These are phyloP conservation scores for Hyles vespertilio DNA, from an alignment of 1,140 invertebrate genomes.

Conservation along the genomic window DNA sequence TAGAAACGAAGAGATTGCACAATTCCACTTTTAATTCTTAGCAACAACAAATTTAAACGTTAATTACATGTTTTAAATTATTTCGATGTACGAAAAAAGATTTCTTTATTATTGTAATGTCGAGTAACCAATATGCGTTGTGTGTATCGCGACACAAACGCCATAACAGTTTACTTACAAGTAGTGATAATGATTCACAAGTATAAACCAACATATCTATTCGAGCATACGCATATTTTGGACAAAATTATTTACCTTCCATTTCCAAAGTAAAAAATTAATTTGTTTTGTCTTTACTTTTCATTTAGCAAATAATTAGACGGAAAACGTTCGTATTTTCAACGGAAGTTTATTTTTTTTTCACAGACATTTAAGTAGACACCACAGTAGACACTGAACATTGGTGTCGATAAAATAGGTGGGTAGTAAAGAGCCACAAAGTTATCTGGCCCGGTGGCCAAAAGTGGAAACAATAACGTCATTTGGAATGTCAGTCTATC, in stretches of 20 bases:
- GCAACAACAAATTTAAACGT: conserved; percentile 24
- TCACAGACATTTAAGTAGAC: too few relatives aligned
- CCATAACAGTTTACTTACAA: conserved; percentile 69
- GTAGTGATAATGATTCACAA: conserved; percentile 38
- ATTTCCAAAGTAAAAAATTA: conserved; percentile 17
- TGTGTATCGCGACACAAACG: conserved; percentile 67
- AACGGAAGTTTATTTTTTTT: conserved; percentile 42
- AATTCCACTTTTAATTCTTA: conserved; percentile 18
- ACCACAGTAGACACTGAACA: too few relatives aligned
- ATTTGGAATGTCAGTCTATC: too few relatives aligned
- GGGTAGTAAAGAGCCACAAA: too few relatives aligned
- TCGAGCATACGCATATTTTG: neutral
- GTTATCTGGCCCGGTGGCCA: too few relatives aligned
- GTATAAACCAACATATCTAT: conserved; percentile 11
- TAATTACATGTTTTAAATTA: conserved; percentile 19
- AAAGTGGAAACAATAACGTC: too few relatives aligned
- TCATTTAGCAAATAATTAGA: conserved; percentile 23
- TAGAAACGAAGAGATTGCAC: conserved; percentile 45
- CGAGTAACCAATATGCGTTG: conserved; percentile 67
- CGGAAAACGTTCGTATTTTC: conserved; percentile 32
- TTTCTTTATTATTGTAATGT: conserved; percentile 26
- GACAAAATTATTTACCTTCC: conserved; percentile 26
- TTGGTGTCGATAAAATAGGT: too few relatives aligned
- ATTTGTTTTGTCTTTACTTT: conserved; percentile 6
- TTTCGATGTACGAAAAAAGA: conserved; percentile 12